Conservation (phyloP, 2,888 invertebrate species). For the Trypoxylon attenuatum region DNA sequence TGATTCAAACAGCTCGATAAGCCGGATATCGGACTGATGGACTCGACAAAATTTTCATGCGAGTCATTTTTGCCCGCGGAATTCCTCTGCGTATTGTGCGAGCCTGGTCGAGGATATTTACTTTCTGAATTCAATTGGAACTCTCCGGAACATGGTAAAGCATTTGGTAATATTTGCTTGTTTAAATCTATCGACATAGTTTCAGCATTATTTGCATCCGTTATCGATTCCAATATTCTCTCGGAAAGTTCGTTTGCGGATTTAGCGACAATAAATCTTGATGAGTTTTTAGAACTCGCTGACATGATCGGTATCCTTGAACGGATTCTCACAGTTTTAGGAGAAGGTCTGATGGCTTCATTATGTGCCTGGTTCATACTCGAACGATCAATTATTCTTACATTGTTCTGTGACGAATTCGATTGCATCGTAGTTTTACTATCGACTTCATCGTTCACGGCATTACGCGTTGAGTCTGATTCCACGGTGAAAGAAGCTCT, state of each 20-base stretch:
- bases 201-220: neutral
- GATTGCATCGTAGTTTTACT: too few relatives aligned
- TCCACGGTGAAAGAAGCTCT: conserved; percentile 42
- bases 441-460: too few relatives aligned
- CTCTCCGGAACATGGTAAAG: neutral
- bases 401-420: too few relatives aligned
- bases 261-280: too few relatives aligned
- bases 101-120: neutral
- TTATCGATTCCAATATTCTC: neutral
- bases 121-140: neutral
- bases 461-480: neutral
- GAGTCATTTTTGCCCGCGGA: neutral
- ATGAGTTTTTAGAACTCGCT: neutral
- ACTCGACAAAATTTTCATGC: neutral
- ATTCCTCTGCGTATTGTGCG: neutral
- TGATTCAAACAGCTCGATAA: neutral
- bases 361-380: neutral
- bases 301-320: conserved; percentile 42
- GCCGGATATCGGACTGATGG: neutral
- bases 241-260: neutral
- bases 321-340: neutral
- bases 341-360: neutral
- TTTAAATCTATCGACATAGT: neutral
- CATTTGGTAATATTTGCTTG: neutral
- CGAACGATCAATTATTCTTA: neutral